phyloP scores from a whole-genome alignment of 1,140 invertebrate species.

The Brachystomella parvula region DNA sequence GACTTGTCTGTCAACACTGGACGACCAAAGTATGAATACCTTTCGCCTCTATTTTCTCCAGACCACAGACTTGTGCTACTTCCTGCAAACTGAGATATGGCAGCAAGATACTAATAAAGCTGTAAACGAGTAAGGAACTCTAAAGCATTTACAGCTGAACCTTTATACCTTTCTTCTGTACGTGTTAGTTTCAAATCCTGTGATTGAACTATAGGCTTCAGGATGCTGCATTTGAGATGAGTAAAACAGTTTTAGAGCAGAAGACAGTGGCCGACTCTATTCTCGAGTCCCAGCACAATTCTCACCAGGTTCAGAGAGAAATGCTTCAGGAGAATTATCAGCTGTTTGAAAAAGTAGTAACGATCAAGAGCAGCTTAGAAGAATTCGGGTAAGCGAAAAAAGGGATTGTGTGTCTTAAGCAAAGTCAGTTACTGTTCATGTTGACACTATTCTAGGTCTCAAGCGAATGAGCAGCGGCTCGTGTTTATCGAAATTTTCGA shows the following conservation, averaged over 20 bases:
- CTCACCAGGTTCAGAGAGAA: slow-evolving; percentile 50
- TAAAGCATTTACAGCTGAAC: too few relatives aligned
- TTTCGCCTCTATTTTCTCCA: slow-evolving; percentile 62
- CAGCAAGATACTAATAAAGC: slow-evolving; percentile 54
- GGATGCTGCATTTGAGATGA: slow-evolving; percentile 46
- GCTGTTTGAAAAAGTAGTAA: slow-evolving; percentile 44
- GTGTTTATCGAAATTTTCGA: slow-evolving; percentile 53
- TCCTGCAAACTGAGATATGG: slow-evolving; percentile 57
- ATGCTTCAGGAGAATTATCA: slow-evolving; percentile 48
- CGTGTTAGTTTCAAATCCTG: not conserved
- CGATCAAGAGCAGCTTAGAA: slow-evolving; percentile 46
- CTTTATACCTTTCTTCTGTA: not conserved
- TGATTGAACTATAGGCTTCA: slow-evolving; percentile 40
- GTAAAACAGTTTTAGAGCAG: slow-evolving; percentile 47
- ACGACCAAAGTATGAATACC: slow-evolving; percentile 52
- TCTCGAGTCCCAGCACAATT: slow-evolving; percentile 48
- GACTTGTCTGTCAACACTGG: slow-evolving; percentile 52
- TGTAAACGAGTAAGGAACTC: slow-evolving; percentile 44
- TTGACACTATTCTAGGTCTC: slow-evolving; percentile 39
- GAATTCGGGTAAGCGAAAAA: slow-evolving; percentile 45
- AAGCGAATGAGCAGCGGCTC: slow-evolving; percentile 49
- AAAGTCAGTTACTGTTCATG: not conserved
- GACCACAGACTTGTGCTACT: slow-evolving; percentile 60
- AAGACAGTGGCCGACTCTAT: slow-evolving; percentile 43
- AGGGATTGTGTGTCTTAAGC: not conserved